Percentiles rank a stretch among this genome's conserved stretches.
Conservation (phyloP, 2,888 invertebrate genomes). For the Tetanocera ferruginea region DNA sequence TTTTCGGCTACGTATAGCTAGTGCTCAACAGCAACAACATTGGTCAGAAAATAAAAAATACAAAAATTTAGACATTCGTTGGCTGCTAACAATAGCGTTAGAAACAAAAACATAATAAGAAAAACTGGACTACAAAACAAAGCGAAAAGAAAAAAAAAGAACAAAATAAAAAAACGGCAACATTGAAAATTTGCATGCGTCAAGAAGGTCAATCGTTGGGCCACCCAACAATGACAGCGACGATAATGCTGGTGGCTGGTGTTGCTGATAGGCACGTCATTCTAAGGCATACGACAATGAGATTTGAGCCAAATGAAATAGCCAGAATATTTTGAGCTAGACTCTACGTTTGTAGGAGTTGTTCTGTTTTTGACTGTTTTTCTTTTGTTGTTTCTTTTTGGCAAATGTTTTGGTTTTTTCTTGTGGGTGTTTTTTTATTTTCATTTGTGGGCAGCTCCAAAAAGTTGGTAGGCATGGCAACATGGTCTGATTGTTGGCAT, state of each 20-base stretch:
- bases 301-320: background rate
- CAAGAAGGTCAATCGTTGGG: constrained; percentile 7
- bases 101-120: background rate
- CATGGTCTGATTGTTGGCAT: background rate
- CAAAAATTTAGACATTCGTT: background rate
- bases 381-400: background rate
- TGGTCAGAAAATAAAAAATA: background rate
- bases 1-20: constrained; percentile 40
- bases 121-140: constrained; percentile 20
- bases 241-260: constrained; percentile 10
- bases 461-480: constrained; percentile 1
- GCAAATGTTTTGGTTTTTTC: background rate
- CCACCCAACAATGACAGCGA: no score
- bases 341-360: no score
- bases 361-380: background rate
- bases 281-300: background rate
- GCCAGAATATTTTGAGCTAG: background rate
- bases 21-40: background rate
- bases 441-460: background rate
- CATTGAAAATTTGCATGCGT: constrained; percentile 18
- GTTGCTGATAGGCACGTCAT: background rate
- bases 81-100: background rate
- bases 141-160: constrained; percentile 8
- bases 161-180: constrained; percentile 22
- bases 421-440: background rate